Evolutionary conservation across 1,140 invertebrate genomes (phyloP), one percentile per base, ranked within the genome.

Genomic region (Listronotus bonariensis): DNA sequence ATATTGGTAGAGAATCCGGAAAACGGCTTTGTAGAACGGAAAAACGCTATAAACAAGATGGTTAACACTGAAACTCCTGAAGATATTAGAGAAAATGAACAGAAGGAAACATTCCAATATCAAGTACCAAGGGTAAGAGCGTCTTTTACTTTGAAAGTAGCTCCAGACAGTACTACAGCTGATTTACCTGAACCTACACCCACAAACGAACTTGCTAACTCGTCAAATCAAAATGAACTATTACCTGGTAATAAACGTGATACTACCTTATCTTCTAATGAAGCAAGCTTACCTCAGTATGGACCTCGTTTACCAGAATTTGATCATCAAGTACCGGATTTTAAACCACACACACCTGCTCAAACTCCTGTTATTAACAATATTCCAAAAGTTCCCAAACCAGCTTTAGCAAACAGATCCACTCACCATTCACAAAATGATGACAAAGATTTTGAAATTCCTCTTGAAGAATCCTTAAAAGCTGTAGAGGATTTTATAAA

Each of bases 371-470:
- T 57, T n/a, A 43, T 31, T 10, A 26, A 45, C 31, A 10, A 26
- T 43, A 0, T 32, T 51, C 48, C 48, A 31, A 51, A 14, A 54
- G 10, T 11, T 2, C 32, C 17, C 12, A 61, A 40, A 26, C 36
- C 32, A 31, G n/a, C 42, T 40, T n/a, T 12, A 11, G 31, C 58
- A 8, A 61, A 61, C 36, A 40, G 26, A 61, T 61, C 58, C 36
- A 52, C 1, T 41, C 10, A 20, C 18, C 7, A 51, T 34, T 12
- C 15, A 12, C 26, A 10, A 48, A 32, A 36, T 49, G 56, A 61
- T 41, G 58, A 61, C 41, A 61, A 61, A 61, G 58, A 61, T 52
- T 61, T 61, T 61, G 58, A 61, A 15, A 61, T 61, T 38, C 58
- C 58, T 26, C 36, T 61, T 14, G 58, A 61, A 31, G 58, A 61